A percentile compares a stretch with the other conserved stretches of the same genome.
These are phyloP conservation scores for Phyto melanocephala DNA, from an alignment of 2,888 invertebrate genomes.

Conservation along the genomic window DNA sequence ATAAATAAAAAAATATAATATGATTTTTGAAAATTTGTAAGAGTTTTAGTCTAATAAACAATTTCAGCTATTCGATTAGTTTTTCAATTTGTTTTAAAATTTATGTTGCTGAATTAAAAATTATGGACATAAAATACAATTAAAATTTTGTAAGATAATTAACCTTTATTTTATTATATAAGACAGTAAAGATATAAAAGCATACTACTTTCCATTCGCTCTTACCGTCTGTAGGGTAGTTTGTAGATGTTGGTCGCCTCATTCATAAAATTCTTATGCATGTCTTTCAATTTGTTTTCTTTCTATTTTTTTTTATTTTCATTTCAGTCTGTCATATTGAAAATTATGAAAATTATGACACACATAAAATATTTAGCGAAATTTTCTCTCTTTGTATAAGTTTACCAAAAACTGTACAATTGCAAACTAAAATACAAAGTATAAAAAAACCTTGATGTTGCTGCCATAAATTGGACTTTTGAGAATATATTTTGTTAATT, in stretches of 20 bases:
- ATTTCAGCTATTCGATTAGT: no score
- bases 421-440: conserved; percentile 27
- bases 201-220: no score
- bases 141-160: no score
- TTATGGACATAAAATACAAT: no score
- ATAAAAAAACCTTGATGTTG: conserved; percentile 37
- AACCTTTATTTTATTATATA: no score
- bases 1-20: no score
- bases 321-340: conserved; percentile 45
- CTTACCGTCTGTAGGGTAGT: not conserved
- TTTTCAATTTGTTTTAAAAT: no score
- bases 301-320: not conserved
- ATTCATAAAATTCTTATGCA: conserved; percentile 32
- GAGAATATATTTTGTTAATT: conserved; percentile 14
- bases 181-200: no score
- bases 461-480: not conserved
- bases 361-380: conserved; percentile 50
- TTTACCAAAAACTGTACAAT: conserved; percentile 30
- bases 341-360: conserved; percentile 50
- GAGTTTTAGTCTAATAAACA: no score
- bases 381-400: not conserved
- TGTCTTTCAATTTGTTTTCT: conserved; percentile 15
- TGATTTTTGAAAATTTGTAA: no score
- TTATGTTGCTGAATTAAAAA: no score
- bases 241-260: not conserved